phyloP scores from a whole-genome alignment of 2,797 vertebrate species.

The Bovichtus variegatus region DNA sequence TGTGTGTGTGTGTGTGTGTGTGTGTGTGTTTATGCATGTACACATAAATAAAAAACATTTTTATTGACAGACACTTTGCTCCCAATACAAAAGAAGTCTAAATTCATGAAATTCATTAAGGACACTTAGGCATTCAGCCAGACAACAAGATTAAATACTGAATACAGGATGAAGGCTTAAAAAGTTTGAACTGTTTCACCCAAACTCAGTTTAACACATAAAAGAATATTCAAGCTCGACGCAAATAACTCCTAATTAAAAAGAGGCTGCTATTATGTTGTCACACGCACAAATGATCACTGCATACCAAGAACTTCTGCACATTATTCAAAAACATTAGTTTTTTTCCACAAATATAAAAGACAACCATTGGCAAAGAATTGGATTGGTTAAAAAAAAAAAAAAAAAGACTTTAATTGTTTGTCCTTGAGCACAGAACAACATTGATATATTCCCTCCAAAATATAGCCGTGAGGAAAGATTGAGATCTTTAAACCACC shows the following conservation, averaged over 20 bases:
- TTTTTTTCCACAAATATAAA: constrained; percentile 41
- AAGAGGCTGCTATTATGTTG: constrained; percentile 47
- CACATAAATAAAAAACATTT: too few species aligned
- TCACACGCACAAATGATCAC: constrained; percentile 42
- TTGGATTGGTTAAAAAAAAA: constrained; percentile 61
- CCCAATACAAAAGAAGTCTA: constrained; percentile 63
- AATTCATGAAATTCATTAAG: constrained; percentile 70
- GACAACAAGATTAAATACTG: constrained; percentile 67
- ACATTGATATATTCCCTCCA: constrained; percentile 61
- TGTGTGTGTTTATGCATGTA: too few species aligned
- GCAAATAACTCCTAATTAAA: constrained; percentile 61
- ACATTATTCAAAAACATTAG: constrained; percentile 45
- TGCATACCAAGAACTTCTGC: constrained; percentile 32
- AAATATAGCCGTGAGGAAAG: constrained; percentile 71
- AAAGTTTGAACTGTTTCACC: constrained; percentile 68
- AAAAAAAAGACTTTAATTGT: constrained; percentile 48
- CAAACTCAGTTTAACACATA: constrained; percentile 42
- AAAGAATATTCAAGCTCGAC: constrained; percentile 38
- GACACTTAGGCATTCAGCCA: constrained; percentile 66
- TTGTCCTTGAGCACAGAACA: constrained; percentile 74
- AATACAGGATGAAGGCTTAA: constrained; percentile 62
- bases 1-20: neutral
- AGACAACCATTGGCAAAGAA: constrained; percentile 45
- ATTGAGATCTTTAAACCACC: constrained; percentile 76
- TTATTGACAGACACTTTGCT: constrained; percentile 63